A percentile compares a stretch with the other conserved stretches of the same genome.
These are phyloP conservation scores for Xenops minutus DNA, from an alignment of 2,797 vertebrate genomes.

Conservation along the genomic window DNA sequence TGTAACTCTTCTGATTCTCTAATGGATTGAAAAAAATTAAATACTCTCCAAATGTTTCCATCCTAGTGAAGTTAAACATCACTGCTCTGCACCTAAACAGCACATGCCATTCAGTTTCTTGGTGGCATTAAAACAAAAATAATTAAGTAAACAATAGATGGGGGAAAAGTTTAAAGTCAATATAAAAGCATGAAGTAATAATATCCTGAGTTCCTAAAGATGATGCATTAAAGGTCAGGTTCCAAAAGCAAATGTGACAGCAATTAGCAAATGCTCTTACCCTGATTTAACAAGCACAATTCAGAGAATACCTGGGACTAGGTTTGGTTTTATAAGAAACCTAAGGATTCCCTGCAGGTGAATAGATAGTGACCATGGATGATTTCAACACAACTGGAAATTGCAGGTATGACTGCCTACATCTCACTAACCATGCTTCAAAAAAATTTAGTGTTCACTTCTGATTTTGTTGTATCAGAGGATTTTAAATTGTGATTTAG, in stretches of 20 bases:
- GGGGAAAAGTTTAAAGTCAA: background rate
- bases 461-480: accelerated
- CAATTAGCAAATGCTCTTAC: background rate
- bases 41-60: background rate
- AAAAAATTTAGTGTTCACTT: background rate
- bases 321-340: background rate
- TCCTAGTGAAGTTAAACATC: background rate
- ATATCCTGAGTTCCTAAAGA: background rate
- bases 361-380: background rate
- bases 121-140: background rate
- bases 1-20: background rate
- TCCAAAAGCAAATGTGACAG: background rate
- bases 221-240: background rate
- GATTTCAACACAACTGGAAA: background rate
- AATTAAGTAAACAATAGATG: background rate
- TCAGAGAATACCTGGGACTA: background rate
- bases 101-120: background rate
- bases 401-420: background rate
- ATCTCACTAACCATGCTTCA: background rate
- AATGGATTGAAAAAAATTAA: background rate
- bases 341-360: background rate
- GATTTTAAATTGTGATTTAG: background rate
- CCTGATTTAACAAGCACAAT: background rate
- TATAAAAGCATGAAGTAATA: background rate
- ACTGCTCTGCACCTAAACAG: background rate